A percentile compares a stretch with the other conserved stretches of the same genome.
These are phyloP conservation scores for Apeira syringaria DNA, from an alignment of 2,888 invertebrate genomes.

Conservation along the genomic window DNA sequence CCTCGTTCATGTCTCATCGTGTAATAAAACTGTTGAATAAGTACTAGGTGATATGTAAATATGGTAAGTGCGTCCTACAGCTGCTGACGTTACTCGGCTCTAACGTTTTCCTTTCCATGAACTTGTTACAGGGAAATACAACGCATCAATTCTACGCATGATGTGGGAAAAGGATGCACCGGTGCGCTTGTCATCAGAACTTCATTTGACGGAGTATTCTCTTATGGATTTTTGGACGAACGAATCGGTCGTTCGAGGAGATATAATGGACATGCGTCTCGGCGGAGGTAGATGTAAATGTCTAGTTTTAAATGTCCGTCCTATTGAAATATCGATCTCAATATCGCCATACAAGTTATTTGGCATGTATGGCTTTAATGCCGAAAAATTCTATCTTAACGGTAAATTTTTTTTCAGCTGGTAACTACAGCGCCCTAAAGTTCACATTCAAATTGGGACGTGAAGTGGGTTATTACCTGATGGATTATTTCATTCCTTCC, in stretches of 20 bases:
- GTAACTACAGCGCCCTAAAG: slow-evolving; percentile 91
- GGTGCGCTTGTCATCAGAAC: slow-evolving; percentile 88
- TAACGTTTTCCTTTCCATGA: slow-evolving; percentile 25
- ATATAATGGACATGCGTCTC: slow-evolving; percentile 86
- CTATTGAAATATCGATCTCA: neutral
- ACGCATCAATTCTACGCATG: slow-evolving; percentile 88
- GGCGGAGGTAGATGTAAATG: slow-evolving; percentile 86
- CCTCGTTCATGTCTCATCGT: too few species aligned
- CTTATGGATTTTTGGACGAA: slow-evolving; percentile 89
- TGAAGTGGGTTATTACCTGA: slow-evolving; percentile 93
- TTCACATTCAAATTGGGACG: slow-evolving; percentile 91
- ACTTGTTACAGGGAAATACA: slow-evolving; percentile 91
- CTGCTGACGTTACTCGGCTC: too few species aligned
- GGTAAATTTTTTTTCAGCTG: slow-evolving; percentile 78
- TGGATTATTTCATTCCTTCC: slow-evolving; percentile 95
- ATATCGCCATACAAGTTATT: too few species aligned
- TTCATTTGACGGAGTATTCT: slow-evolving; percentile 92
- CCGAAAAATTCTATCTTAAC: neutral
- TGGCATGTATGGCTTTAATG: neutral
- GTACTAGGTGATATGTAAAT: too few species aligned
- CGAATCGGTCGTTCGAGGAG: slow-evolving; percentile 87
- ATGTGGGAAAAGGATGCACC: slow-evolving; percentile 90
- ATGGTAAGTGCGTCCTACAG: too few species aligned
- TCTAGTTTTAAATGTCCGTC: slow-evolving; percentile 10
- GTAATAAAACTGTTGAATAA: too few species aligned